Conservation (phyloP, 2,113 vertebrate species). For the Gadus chalcogrammus region DNA sequence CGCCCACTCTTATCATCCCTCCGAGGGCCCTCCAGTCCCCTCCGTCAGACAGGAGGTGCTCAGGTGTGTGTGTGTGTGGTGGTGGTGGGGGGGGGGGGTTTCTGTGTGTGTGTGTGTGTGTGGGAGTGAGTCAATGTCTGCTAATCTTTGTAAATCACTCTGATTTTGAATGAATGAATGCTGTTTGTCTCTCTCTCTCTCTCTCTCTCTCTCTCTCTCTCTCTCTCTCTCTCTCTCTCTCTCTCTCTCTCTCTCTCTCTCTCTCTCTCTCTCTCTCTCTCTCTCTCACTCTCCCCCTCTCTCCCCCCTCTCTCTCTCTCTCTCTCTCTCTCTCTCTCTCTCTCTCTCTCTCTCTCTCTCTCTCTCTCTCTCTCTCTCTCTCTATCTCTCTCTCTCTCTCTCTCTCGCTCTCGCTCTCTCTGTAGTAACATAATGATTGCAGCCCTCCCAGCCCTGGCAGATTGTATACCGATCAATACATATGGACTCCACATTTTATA, state of each 20-base stretch:
- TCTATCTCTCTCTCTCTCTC: no score
- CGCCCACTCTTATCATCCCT: slow-evolving; percentile 71
- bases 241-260: no score
- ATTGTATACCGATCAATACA: slow-evolving; percentile 67
- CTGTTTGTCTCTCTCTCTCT: slow-evolving; percentile 15
- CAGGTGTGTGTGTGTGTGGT: slow-evolving; percentile 33
- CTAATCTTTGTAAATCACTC: slow-evolving; percentile 70
- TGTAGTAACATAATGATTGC: slow-evolving; percentile 50
- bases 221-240: no score
- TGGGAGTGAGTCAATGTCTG: slow-evolving; percentile 46
- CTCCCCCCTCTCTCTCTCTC: no score
- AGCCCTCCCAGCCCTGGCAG: slow-evolving; percentile 59
- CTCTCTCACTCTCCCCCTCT: no score
- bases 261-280: no score
- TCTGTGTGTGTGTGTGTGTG: no score
- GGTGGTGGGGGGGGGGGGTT: no score
- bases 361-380: no score
- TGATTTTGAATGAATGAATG: slow-evolving; percentile 30
- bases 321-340: no score
- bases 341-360: no score
- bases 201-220: no score
- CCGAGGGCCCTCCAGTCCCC: slow-evolving; percentile 36
- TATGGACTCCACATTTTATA: slow-evolving; percentile 46
- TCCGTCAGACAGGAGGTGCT: not conserved
- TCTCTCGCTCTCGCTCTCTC: not conserved